Evolutionary conservation across 2,888 invertebrate species (phyloP).

Genomic region (Notodonta ziczac): DNA sequence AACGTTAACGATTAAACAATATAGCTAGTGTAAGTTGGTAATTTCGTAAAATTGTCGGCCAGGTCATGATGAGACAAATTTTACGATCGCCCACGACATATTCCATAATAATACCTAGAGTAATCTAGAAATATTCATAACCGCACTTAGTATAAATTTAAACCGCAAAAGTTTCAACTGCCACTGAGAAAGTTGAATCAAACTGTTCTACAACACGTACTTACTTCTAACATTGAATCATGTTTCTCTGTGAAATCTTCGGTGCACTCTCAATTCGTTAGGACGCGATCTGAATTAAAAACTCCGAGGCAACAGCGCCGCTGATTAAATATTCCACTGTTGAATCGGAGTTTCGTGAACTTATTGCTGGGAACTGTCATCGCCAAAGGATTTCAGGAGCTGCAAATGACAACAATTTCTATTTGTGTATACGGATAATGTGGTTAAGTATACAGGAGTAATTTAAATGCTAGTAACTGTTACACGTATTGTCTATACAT

Average conservation of each 20-base stretch:
- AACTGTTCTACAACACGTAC: neutral
- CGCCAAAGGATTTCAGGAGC: neutral
- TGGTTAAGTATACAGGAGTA: too few relatives aligned
- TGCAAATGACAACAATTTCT: neutral
- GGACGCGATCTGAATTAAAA: conserved; percentile 19
- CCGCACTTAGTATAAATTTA: too few relatives aligned
- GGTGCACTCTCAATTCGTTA: conserved; percentile 11
- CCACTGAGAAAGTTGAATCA: neutral
- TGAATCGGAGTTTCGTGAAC: conserved; percentile 1
- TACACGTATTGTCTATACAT: too few relatives aligned
- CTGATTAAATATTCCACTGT: conserved; percentile 35
- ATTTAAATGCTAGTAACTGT: too few relatives aligned
- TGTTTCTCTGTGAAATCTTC: conserved; percentile 1
- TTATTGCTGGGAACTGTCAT: neutral
- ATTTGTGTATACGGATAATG: neutral
- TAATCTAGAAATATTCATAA: too few relatives aligned
- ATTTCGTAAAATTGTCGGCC: too few relatives aligned
- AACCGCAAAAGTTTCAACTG: neutral
- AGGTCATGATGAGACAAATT: too few relatives aligned
- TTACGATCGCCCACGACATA: too few relatives aligned
- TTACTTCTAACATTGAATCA: conserved; percentile 8
- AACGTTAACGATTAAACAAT: too few relatives aligned
- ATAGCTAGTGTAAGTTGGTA: too few relatives aligned
- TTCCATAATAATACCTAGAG: too few relatives aligned
- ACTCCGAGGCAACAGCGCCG: conserved; percentile 15